phyloP scores from a whole-genome alignment of 1,140 invertebrate species.

The Cherax quadricarinatus region DNA sequence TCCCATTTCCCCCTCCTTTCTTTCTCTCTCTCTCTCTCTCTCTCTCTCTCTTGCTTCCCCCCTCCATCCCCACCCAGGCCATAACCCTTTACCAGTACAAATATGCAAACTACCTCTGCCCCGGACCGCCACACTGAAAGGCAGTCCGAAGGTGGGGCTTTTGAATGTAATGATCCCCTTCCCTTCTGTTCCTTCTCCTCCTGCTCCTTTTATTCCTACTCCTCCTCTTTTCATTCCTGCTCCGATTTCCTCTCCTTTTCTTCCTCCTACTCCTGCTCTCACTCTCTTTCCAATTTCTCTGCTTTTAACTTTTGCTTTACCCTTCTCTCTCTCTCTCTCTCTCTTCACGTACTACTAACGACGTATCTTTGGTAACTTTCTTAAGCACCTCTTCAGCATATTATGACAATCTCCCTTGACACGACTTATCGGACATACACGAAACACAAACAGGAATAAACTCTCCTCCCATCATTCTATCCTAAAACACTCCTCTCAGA shows the following conservation, averaged over 20 bases:
- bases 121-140: conserved; percentile 24
- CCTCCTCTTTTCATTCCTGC: not conserved
- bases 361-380: too few species aligned
- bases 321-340: not conserved
- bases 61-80: not conserved
- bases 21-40: not conserved
- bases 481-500: too few species aligned
- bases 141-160: conserved; percentile 6
- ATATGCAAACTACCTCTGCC: conserved; percentile 52
- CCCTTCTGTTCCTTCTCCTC: conserved; percentile 2
- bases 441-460: too few species aligned
- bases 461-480: too few species aligned
- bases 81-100: conserved; percentile 52
- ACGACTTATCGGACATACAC: too few species aligned
- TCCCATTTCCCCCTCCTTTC: not conserved
- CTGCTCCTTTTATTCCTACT: not conserved
- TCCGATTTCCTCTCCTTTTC: not conserved
- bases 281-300: not conserved
- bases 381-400: too few species aligned
- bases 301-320: not conserved
- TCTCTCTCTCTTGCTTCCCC: not conserved
- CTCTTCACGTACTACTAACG: not conserved
- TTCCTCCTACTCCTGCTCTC: not conserved
- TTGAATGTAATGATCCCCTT: conserved; percentile 55
- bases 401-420: too few species aligned